Base-by-base conservation (phyloP, 2,888 invertebrate genomes). In the Nemurella pictetii region DNA sequence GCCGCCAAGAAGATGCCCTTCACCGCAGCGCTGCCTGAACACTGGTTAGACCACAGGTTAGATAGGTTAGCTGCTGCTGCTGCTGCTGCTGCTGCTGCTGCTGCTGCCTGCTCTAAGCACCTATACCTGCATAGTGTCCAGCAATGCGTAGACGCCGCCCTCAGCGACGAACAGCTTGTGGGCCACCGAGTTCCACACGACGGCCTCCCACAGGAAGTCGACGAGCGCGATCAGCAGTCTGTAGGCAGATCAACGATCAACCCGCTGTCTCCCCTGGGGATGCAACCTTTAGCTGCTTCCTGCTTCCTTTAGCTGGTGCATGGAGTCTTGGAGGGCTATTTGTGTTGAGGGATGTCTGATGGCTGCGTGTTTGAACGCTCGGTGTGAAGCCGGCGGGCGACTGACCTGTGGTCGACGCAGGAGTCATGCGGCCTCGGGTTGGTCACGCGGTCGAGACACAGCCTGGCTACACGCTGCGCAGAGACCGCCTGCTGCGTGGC, bases 121-220 rank as follows among this genome's bases (percentile, higher is more conserved):
- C n/a, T n/a, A n/a, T n/a, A 84, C 89, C 84, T 91, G 89, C 55
- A 91, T 88, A 4, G 90, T 87, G 87, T 92, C 92, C 72, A 92
- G 87, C 25, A 91, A 87, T 5, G 88, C 72, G 84, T 89, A 91
- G 27, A 89, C 87, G 25, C 90, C 91, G 12, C 90, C 90, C n/a
- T 85, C 85, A 30, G 88, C 87, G 3, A 91, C 87, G 86, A 92
- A 92, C 29, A 87, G 85, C 28, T 88, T 84, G 4, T 89, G 87
- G 35, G 87, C 88, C 12, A 75, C 83, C 1, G 89, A 87, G 83
- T 88, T 88, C 85, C 87, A 86, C 0, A 89, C 85, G 30, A 91
- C 87, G 83, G 88, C 88, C 83, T 90, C 89, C 92, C 92, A 92
- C 30, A 91, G 87, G 85, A 90, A 91, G 83, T 89, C 89, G 28